Percentiles rank a stretch among this genome's conserved stretches.
phyloP scores from a whole-genome alignment of 2,113 vertebrate species.

The Apaloderma vittatum region DNA sequence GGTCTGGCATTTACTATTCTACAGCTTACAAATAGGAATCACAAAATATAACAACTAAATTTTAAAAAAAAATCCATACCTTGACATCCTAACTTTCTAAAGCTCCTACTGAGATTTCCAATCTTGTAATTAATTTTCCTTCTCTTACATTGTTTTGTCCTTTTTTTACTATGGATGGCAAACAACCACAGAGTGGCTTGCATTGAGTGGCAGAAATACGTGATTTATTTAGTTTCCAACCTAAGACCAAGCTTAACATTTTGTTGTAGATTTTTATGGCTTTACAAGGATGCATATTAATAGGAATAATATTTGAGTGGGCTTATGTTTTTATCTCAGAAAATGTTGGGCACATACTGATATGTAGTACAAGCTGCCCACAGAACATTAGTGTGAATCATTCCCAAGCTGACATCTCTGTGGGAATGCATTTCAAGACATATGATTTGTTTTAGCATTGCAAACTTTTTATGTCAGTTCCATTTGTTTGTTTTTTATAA shows the following conservation, averaged over 20 bases:
- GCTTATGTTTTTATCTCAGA: neutral
- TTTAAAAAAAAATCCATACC: neutral
- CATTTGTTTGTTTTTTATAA: slow-evolving; percentile 69
- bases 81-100: neutral
- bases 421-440: slow-evolving; percentile 11
- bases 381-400: neutral
- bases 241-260: neutral
- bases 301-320: neutral
- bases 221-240: neutral
- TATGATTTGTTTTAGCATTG: slow-evolving; percentile 50
- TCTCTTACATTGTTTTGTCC: neutral
- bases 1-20: neutral
- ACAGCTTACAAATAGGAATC: neutral
- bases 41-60: neutral
- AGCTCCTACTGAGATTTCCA: neutral
- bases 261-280: neutral
- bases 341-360: neutral
- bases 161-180: neutral
- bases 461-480: slow-evolving; percentile 60
- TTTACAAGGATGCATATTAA: neutral
- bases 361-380: neutral
- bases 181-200: neutral
- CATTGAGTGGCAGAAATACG: neutral
- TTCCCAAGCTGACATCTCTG: slow-evolving; percentile 28
- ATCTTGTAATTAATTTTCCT: neutral